Conservation (phyloP, 2,888 invertebrate genomes). For the Pterostichus niger region DNA sequence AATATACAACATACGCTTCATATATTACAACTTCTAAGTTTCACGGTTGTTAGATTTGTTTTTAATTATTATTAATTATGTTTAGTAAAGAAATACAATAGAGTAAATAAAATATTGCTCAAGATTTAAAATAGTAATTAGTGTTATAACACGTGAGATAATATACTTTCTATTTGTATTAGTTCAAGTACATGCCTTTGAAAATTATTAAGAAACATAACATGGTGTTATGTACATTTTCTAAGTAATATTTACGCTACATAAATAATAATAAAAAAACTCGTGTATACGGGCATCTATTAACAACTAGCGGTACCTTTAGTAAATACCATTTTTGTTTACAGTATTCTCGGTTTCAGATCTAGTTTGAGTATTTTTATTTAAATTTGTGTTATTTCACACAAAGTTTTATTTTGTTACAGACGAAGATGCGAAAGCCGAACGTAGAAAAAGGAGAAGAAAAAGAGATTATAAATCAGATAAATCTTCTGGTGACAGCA, state of each 20-base stretch:
- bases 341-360: not conserved
- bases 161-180: slow-evolving; percentile 8
- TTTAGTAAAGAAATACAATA: not conserved
- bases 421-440: not conserved
- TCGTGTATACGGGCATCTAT: not conserved
- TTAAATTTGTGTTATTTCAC: not conserved
- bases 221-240: not conserved
- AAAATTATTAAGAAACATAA: too few relatives aligned
- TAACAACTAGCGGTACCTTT: not conserved
- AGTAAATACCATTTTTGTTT: not conserved
- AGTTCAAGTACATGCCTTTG: too few relatives aligned
- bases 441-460: too few relatives aligned
- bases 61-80: not conserved
- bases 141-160: slow-evolving; percentile 8
- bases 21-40: not conserved
- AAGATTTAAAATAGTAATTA: not conserved
- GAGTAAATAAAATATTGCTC: not conserved
- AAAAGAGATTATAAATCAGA: too few relatives aligned
- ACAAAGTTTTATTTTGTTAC: not conserved
- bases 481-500: too few relatives aligned
- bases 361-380: not conserved
- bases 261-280: too few relatives aligned
- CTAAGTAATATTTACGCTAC: too few relatives aligned
- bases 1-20: not conserved
- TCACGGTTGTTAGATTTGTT: slow-evolving; percentile 2